Evolutionary conservation across 2,888 invertebrate genomes (phyloP).

Genomic region (Tolmerus cingulatus): DNA sequence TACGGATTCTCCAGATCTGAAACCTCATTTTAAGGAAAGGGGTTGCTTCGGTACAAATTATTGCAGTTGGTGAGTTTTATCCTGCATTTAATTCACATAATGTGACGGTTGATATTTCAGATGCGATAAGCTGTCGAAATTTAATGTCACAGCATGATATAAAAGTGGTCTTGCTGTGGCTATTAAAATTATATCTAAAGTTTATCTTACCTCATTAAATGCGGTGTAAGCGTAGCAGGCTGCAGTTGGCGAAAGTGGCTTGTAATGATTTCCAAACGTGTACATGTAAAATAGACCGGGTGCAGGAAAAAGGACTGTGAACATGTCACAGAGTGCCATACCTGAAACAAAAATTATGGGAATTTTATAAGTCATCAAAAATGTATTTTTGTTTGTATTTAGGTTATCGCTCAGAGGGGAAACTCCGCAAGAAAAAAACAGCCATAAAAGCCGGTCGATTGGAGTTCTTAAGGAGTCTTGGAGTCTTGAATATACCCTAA

Average conservation of each 20-base stretch:
- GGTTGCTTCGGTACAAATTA: not conserved
- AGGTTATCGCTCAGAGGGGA: not conserved
- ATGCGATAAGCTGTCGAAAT: not conserved
- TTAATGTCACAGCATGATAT: not conserved
- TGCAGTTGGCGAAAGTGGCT: slow-evolving; percentile 76
- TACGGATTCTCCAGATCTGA: not conserved
- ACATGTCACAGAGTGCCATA: slow-evolving; percentile 96
- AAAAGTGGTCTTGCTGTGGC: not conserved
- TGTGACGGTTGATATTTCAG: not conserved
- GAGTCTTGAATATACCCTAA: no score
- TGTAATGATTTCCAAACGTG: slow-evolving; percentile 86
- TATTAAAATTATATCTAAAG: not conserved
- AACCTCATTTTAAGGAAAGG: not conserved
- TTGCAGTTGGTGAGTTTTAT: not conserved
- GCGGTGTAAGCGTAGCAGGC: slow-evolving; percentile 82
- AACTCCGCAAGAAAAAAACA: not conserved
- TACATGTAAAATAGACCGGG: slow-evolving; percentile 94
- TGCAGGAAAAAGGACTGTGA: slow-evolving; percentile 88
- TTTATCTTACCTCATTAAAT: slow-evolving; percentile 77
- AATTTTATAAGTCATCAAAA: not conserved
- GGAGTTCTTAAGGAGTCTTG: not conserved
- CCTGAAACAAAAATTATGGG: slow-evolving; percentile 58
- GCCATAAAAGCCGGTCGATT: not conserved
- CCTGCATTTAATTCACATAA: not conserved
- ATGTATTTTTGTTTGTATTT: not conserved